phyloP scores from a whole-genome alignment of 2,797 vertebrate genomes.

The Channa striata region DNA sequence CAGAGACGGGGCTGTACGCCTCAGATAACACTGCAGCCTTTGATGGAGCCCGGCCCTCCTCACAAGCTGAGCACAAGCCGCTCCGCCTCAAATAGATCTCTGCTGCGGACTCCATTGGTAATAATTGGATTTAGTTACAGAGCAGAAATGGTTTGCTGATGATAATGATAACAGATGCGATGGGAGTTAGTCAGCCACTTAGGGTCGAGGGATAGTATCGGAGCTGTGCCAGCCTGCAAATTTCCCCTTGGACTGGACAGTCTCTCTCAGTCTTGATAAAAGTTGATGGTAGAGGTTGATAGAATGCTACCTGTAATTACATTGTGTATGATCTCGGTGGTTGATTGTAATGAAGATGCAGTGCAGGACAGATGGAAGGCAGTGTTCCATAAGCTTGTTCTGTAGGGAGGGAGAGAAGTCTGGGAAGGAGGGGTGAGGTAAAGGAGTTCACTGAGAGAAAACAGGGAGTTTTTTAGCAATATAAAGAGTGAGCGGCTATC shows the following conservation, averaged over 20 bases:
- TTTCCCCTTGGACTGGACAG: conserved; percentile 55
- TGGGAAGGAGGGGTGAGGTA: conserved; percentile 8
- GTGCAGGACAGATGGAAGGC: conserved; percentile 36
- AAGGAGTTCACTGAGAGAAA: conserved; percentile 49
- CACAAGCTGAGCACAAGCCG: conserved; percentile 61
- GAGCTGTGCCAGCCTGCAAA: conserved; percentile 60
- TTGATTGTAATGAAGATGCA: conserved; percentile 54
- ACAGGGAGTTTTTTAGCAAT: conserved; percentile 48
- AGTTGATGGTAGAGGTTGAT: conserved; percentile 62
- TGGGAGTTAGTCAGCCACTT: conserved; percentile 72
- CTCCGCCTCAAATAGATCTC: conserved; percentile 68
- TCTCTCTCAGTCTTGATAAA: conserved; percentile 49
- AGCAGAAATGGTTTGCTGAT: conserved; percentile 70
- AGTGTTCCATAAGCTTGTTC: conserved; percentile 21
- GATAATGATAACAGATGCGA: conserved; percentile 79
- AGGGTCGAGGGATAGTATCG: conserved; percentile 50
- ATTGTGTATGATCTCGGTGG: conserved; percentile 53
- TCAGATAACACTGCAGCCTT: conserved; percentile 81
- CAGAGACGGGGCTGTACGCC: conserved; percentile 69
- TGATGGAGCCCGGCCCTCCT: conserved; percentile 72
- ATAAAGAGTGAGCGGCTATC: conserved; percentile 43
- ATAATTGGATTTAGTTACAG: conserved; percentile 81
- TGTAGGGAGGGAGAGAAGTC: conserved; percentile 18
- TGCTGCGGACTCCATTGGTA: conserved; percentile 69
- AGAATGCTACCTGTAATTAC: conserved; percentile 72